A percentile compares a stretch with the other conserved stretches of the same genome.
phyloP scores from a whole-genome alignment of 2,888 invertebrate genomes.

The Poecilus cupreus region DNA sequence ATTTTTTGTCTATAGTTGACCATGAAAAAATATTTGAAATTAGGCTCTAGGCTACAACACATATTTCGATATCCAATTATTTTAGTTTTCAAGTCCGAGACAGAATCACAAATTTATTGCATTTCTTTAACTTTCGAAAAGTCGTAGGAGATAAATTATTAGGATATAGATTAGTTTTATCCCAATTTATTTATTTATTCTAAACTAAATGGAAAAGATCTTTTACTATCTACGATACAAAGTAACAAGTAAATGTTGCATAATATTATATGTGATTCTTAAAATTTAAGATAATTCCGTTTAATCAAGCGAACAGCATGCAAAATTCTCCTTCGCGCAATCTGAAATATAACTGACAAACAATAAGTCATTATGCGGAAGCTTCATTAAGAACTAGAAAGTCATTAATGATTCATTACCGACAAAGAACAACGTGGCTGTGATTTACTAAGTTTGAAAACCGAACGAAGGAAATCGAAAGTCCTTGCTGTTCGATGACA shows the following conservation, averaged over 20 bases:
- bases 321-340: not conserved
- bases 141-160: too few species aligned
- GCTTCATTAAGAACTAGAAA: conserved; percentile 45
- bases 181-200: not conserved
- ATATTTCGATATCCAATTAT: conserved; percentile 11
- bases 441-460: conserved; percentile 29
- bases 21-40: not conserved
- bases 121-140: conserved; percentile 28
- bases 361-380: conserved; percentile 47
- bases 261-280: not conserved
- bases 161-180: not conserved
- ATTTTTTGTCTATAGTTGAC: not conserved
- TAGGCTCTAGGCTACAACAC: not conserved
- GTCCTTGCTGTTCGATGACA: conserved; percentile 26
- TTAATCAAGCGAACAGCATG: conserved; percentile 2
- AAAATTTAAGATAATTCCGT: not conserved
- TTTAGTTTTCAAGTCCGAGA: not conserved
- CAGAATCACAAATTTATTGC: conserved; percentile 21
- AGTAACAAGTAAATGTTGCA: not conserved
- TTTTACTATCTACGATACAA: not conserved
- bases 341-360: conserved; percentile 34
- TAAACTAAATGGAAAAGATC: not conserved
- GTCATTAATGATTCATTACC: conserved; percentile 48
- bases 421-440: conserved; percentile 32
- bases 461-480: conserved; percentile 36